Conservation (phyloP, 2,888 invertebrate species). For the Gymnosoma rotundatum region DNA sequence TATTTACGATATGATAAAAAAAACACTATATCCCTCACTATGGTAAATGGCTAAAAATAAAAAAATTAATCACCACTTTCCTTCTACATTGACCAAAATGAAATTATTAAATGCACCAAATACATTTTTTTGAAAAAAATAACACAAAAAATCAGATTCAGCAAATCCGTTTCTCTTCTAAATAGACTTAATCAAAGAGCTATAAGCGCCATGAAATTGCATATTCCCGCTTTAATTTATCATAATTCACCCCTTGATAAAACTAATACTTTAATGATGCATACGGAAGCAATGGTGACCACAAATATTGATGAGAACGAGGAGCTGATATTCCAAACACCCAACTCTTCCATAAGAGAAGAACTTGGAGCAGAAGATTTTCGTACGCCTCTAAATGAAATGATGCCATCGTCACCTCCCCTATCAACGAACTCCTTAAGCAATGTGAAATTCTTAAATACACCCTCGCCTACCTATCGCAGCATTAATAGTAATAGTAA, state of each 20-base stretch:
- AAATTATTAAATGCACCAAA: conserved; percentile 34
- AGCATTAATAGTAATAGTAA: conserved; percentile 74
- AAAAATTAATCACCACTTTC: conserved; percentile 29
- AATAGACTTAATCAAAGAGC: conserved; percentile 82
- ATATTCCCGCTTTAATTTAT: conserved; percentile 78
- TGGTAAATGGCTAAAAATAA: conserved; percentile 74
- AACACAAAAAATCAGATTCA: conserved; percentile 77
- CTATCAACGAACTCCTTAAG: conserved; percentile 62
- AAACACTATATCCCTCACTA: conserved; percentile 20
- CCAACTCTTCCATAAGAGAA: conserved; percentile 79
- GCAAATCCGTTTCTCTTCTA: conserved; percentile 82
- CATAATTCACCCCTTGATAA: conserved; percentile 70
- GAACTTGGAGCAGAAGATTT: conserved; percentile 78
- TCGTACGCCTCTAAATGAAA: conserved; percentile 79
- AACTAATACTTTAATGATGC: conserved; percentile 25
- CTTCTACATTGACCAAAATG: conserved; percentile 36
- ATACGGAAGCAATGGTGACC: conserved; percentile 16
- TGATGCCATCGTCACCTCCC: conserved; percentile 75
- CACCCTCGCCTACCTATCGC: conserved; percentile 75
- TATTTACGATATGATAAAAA: conserved; percentile 64
- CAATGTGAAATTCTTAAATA: conserved; percentile 72
- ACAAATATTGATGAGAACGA: conserved; percentile 75
- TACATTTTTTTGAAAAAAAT: conserved; percentile 40
- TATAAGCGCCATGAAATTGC: conserved; percentile 80
- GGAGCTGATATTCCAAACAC: conserved; percentile 79